These are phyloP conservation scores for Alviniconcha marisindica DNA, from an alignment of 1,140 invertebrate genomes.

Conservation along the genomic window DNA sequence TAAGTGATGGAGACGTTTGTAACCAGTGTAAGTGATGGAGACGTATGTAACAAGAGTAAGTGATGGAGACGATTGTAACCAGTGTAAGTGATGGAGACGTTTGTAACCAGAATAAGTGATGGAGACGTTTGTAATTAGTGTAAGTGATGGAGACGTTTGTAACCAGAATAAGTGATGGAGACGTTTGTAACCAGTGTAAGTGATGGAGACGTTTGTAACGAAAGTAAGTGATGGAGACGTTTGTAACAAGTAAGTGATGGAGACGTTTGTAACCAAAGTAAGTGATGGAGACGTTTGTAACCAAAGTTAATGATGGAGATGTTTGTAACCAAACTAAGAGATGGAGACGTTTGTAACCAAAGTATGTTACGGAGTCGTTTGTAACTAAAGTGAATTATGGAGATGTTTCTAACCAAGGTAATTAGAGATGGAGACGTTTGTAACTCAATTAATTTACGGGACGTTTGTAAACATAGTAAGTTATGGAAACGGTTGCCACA, in stretches of 20 bases:
- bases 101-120: background rate
- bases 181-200: too few relatives aligned
- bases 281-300: background rate
- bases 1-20: too few relatives aligned
- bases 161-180: background rate
- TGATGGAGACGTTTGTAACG: too few relatives aligned
- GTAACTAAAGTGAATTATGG: conserved; percentile 4
- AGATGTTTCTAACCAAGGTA: too few relatives aligned
- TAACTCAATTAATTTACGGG: too few relatives aligned
- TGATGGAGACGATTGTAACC: background rate
- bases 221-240: too few relatives aligned
- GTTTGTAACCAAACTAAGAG: conserved; percentile 15
- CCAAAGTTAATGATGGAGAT: background rate
- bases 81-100: too few relatives aligned
- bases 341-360: too few relatives aligned
- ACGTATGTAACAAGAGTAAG: too few relatives aligned
- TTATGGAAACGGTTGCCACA: background rate
- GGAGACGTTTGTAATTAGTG: background rate
- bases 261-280: background rate
- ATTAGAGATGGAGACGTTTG: background rate
- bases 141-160: too few relatives aligned
- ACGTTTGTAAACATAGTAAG: too few relatives aligned
- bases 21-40: background rate
- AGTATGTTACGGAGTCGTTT: background rate
- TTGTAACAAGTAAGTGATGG: background rate